These are phyloP conservation scores for Aphelocoma coerulescens DNA, from an alignment of 2,113 vertebrate species.

Conservation along the genomic window DNA sequence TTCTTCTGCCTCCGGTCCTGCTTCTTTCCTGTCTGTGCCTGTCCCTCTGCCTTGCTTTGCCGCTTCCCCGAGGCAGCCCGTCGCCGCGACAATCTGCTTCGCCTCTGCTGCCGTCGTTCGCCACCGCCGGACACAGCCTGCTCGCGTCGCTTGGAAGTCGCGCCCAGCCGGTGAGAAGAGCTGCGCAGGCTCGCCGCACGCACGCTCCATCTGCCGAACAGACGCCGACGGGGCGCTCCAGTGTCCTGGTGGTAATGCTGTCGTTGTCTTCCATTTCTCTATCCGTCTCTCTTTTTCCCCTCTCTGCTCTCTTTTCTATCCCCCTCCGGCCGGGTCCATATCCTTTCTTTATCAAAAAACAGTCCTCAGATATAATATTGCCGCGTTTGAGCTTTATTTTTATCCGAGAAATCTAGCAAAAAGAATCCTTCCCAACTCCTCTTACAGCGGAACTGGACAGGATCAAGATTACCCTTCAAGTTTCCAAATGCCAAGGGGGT, in stretches of 20 bases:
- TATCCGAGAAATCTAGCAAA: neutral
- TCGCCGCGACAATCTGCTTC: neutral
- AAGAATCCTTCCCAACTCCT: neutral
- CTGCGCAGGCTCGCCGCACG: neutral
- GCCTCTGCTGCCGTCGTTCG: too few species aligned
- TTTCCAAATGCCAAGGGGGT: neutral
- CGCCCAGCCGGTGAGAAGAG: neutral
- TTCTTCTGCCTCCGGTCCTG: neutral
- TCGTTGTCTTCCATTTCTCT: neutral
- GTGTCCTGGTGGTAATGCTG: neutral
- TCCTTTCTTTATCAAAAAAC: neutral
- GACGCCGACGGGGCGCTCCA: neutral
- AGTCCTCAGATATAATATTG: neutral
- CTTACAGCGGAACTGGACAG: neutral
- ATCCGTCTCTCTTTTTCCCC: neutral
- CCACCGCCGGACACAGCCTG: neutral
- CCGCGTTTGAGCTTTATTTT: neutral
- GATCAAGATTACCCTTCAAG: neutral
- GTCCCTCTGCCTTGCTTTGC: neutral
- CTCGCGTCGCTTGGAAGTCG: neutral
- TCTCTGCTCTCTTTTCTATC: neutral
- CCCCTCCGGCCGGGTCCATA: neutral
- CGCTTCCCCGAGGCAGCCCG: neutral
- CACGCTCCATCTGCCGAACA: neutral
- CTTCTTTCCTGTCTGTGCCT: neutral